A percentile compares a stretch with the other conserved stretches of the same genome.
Conservation (phyloP, 2,797 vertebrate genomes). For the Centroberyx gerrardi region DNA sequence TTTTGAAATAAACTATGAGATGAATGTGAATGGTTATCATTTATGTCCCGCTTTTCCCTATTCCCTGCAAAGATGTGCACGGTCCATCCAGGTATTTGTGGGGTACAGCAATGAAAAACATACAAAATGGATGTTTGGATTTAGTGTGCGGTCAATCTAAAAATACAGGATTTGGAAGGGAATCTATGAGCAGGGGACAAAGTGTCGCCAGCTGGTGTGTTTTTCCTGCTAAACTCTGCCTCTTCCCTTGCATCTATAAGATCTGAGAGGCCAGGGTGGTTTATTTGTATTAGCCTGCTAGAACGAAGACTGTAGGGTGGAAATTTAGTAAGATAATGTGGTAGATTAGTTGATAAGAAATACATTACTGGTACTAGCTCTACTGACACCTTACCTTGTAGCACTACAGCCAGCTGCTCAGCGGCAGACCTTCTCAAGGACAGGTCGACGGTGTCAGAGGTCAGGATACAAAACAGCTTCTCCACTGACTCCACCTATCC, state of each 20-base stretch:
- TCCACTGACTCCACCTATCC: conserved; percentile 91
- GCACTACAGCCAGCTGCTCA: conserved; percentile 93
- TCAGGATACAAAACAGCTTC: conserved; percentile 91
- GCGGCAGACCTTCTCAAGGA: conserved; percentile 92
- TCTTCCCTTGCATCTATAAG: too few species aligned
- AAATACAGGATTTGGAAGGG: not conserved
- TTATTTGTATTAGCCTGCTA: too few species aligned
- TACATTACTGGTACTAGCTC: too few species aligned
- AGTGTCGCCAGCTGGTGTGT: conserved; percentile 3
- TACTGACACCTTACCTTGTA: conserved; percentile 89
- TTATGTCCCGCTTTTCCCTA: not conserved
- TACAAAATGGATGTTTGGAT: not conserved
- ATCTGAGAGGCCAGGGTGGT: too few species aligned
- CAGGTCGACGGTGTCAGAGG: conserved; percentile 90
- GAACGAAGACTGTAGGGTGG: too few species aligned
- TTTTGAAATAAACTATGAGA: conserved; percentile 19
- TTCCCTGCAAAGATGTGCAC: not conserved
- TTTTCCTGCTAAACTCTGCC: not conserved
- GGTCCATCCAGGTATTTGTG: not conserved
- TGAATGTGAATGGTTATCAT: conserved; percentile 5
- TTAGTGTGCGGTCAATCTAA: not conserved
- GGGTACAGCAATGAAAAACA: not conserved
- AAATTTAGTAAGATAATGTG: too few species aligned
- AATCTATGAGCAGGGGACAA: not conserved
- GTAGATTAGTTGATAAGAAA: too few species aligned